These are phyloP conservation scores for Encarsia formosa DNA, from an alignment of 2,888 invertebrate species.

Conservation along the genomic window DNA sequence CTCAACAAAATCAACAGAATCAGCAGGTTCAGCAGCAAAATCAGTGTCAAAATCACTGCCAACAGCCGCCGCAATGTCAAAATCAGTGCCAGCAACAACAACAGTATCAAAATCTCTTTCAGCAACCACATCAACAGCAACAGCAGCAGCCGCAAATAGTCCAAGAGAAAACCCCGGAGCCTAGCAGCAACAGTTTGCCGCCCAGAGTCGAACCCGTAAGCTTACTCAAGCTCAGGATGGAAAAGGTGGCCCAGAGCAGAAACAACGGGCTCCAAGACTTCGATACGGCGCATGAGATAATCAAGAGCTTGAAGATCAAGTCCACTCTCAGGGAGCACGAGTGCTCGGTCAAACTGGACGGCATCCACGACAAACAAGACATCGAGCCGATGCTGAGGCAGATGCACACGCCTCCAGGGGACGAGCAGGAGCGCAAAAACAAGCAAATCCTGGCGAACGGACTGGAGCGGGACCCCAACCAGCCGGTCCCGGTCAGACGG, in stretches of 20 bases:
- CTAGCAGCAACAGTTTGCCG: not conserved
- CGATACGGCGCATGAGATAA: constrained; percentile 13
- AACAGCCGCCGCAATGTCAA: not conserved
- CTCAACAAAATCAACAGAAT: not conserved
- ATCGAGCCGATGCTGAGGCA: no score
- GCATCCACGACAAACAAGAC: constrained; percentile 33
- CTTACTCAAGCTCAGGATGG: constrained; percentile 36
- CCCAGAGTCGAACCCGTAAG: constrained; percentile 31
- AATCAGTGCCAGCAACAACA: not conserved
- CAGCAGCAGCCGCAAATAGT: not conserved
- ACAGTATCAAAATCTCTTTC: constrained; percentile 9
- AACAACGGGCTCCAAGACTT: constrained; percentile 45
- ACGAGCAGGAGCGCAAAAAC: not conserved
- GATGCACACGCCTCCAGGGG: not conserved
- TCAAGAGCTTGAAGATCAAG: not conserved
- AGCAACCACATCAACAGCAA: constrained; percentile 19
- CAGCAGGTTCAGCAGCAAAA: not conserved
- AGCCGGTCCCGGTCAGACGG: constrained; percentile 24
- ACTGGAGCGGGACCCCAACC: constrained; percentile 36
- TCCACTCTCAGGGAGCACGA: not conserved
- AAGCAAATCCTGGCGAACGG: constrained; percentile 36
- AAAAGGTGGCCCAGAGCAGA: constrained; percentile 34
- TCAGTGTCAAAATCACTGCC: not conserved
- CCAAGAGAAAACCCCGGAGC: no score
- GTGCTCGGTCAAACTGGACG: constrained; percentile 33